Evolutionary conservation across 1,140 invertebrate genomes (phyloP).

Genomic region (Drosophila ficusphila): DNA sequence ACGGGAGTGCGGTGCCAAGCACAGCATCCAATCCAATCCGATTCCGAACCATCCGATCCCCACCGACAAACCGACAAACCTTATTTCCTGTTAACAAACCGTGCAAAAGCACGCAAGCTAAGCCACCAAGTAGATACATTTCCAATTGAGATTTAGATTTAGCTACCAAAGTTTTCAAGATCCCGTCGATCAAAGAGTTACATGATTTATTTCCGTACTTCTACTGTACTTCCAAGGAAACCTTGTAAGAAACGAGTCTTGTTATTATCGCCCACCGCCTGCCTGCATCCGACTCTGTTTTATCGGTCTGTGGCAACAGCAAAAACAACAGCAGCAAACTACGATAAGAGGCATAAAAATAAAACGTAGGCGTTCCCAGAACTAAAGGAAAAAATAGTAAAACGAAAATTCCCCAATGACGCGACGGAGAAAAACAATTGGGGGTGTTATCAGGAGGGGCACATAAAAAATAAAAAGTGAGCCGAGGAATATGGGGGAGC

Average conservation of each 20-base stretch:
- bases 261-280: conserved; percentile 17
- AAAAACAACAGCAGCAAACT: conserved; percentile 57
- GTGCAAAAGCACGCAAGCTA: background rate
- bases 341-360: conserved; percentile 79
- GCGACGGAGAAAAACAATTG: conserved; percentile 45
- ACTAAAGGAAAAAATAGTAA: conserved; percentile 46
- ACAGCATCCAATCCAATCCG: conserved; percentile 20
- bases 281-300: conserved; percentile 2
- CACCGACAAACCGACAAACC: too few relatives aligned
- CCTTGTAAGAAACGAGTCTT: conserved; percentile 8
- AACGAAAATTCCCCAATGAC: conserved; percentile 54
- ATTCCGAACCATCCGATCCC: background rate
- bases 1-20: conserved; percentile 46
- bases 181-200: too few relatives aligned
- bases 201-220: background rate
- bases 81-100: conserved; percentile 73
- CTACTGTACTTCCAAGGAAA: background rate
- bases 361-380: conserved; percentile 79
- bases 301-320: conserved; percentile 35
- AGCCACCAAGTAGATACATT: background rate
- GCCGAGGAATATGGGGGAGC: conserved; percentile 13
- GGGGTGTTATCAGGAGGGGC: conserved; percentile 40
- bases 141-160: too few relatives aligned
- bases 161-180: too few relatives aligned
- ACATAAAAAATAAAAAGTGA: conserved; percentile 7